phyloP scores from a whole-genome alignment of 2,888 invertebrate species.

The Ariolimax columbianus region DNA sequence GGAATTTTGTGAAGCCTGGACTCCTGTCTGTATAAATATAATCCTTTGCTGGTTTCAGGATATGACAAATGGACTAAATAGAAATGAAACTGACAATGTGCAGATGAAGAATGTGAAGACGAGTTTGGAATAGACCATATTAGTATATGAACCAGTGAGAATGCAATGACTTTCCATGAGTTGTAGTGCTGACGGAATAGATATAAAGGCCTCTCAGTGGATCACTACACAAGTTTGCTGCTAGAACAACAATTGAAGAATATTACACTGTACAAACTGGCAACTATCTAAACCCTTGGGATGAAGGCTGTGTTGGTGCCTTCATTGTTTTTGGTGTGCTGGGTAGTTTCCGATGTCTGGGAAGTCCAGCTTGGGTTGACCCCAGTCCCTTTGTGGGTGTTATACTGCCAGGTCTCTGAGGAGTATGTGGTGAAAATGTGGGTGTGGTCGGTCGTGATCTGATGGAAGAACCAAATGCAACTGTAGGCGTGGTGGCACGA shows the following conservation, averaged over 20 bases:
- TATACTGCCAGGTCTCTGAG: slow-evolving; percentile 56
- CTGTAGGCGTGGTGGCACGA: slow-evolving; percentile 67
- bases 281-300: slow-evolving; percentile 50
- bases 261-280: background rate
- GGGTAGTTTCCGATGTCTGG: slow-evolving; percentile 57
- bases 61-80: no score
- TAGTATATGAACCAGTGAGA: no score
- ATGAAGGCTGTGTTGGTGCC: slow-evolving; percentile 57
- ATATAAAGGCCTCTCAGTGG: background rate
- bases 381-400: slow-evolving; percentile 55
- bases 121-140: no score
- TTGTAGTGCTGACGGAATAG: background rate
- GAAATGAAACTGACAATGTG: no score
- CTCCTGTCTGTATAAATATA: no score
- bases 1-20: no score
- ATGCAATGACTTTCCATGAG: no score
- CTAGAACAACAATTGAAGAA: background rate
- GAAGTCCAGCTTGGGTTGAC: slow-evolving; percentile 47
- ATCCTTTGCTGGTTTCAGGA: no score
- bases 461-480: slow-evolving; percentile 59
- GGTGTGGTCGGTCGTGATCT: slow-evolving; percentile 66
- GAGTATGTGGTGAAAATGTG: slow-evolving; percentile 59
- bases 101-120: no score
- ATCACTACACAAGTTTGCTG: background rate
- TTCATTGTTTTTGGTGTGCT: slow-evolving; percentile 58